phyloP scores from a whole-genome alignment of 2,797 vertebrate species.

The Acanthis flammea region DNA sequence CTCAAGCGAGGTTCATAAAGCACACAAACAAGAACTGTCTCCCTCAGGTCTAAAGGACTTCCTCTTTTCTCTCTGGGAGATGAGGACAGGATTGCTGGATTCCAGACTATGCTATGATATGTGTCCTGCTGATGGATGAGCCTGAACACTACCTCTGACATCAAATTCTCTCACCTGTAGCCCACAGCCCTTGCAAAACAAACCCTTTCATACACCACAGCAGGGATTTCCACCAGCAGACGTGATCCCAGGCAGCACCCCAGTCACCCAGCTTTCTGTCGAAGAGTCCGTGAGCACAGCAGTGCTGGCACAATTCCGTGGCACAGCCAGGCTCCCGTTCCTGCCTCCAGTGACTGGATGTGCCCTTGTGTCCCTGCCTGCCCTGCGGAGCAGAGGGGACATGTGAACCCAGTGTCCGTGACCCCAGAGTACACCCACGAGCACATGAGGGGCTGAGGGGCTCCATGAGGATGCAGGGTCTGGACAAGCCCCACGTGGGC shows the following conservation, averaged over 20 bases:
- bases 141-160: not conserved
- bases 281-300: not conserved
- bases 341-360: not conserved
- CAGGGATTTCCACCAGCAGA: not conserved
- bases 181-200: not conserved
- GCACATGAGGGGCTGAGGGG: not conserved
- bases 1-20: not conserved
- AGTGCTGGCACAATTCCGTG: not conserved
- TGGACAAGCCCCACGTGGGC: not conserved
- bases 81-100: not conserved
- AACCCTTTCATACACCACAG: not conserved
- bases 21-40: not conserved
- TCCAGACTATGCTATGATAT: not conserved
- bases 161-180: not conserved
- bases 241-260: not conserved
- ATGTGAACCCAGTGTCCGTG: accelerated
- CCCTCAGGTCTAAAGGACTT: not conserved
- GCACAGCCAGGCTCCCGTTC: not conserved
- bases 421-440: not conserved
- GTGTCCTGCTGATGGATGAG: not conserved
- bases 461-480: not conserved
- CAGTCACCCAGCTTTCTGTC: not conserved
- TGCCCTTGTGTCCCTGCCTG: not conserved
- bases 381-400: not conserved
- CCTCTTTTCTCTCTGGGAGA: not conserved